Conservation (phyloP, 2,113 vertebrate genomes). For the Stegastes partitus region DNA sequence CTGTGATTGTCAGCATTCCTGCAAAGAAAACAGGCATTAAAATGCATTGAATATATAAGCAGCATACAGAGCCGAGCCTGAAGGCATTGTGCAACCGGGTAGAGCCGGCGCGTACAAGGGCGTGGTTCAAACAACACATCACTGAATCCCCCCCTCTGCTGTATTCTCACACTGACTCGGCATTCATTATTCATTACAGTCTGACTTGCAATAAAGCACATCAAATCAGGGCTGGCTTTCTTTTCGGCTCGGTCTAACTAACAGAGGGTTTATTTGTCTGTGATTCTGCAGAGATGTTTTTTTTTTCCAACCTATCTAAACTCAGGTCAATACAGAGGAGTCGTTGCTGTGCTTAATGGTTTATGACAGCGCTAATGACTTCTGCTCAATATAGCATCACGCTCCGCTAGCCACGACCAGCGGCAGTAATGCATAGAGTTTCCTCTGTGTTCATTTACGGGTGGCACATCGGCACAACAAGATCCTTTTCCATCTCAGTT, state of each 20-base stretch:
- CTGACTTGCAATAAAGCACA: constrained; percentile 49
- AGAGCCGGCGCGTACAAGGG: constrained; percentile 37
- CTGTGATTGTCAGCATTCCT: constrained; percentile 99
- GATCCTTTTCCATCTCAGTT: constrained; percentile 10
- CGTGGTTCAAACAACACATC: constrained; percentile 51
- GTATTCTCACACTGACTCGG: constrained; percentile 40
- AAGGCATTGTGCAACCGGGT: constrained; percentile 15
- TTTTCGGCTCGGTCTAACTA: background rate
- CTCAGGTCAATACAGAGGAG: constrained; percentile 30
- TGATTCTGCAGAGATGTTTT: background rate
- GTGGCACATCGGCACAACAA: background rate
- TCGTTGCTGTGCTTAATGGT: constrained; percentile 48
- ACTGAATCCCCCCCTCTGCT: background rate
- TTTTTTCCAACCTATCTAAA: background rate
- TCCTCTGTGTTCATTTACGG: constrained; percentile 16
- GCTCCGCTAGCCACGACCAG: constrained; percentile 28
- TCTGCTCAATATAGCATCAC: constrained; percentile 46
- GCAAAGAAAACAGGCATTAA: constrained; percentile 41
- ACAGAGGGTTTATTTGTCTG: background rate
- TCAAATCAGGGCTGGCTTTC: constrained; percentile 30
- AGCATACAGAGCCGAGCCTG: background rate
- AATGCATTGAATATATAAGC: constrained; percentile 12
- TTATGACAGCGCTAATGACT: constrained; percentile 51
- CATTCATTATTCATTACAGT: constrained; percentile 74
- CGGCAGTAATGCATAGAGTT: constrained; percentile 16